Conservation (phyloP, 2,888 invertebrate species). For the Cactoblastis cactorum region DNA sequence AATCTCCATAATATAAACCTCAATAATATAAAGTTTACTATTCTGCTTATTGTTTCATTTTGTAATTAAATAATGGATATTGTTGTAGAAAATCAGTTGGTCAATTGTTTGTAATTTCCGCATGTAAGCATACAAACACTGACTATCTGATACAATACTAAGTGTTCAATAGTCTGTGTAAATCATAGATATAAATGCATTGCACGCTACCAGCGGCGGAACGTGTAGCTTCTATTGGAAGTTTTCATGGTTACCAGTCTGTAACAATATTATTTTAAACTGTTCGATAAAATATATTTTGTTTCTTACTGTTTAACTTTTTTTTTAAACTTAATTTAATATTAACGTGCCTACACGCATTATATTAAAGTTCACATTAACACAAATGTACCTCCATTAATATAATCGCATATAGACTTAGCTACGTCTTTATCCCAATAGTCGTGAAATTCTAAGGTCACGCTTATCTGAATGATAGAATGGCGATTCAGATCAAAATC, state of each 20-base stretch:
- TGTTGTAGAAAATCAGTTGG: background rate
- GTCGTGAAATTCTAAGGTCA: too few species aligned
- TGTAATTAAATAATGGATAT: background rate
- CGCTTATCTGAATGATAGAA: too few species aligned
- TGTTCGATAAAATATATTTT: too few species aligned
- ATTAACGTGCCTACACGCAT: too few species aligned
- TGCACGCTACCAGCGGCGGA: background rate
- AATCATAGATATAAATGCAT: background rate
- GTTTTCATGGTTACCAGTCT: background rate
- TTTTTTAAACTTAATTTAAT: too few species aligned
- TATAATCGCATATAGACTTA: too few species aligned
- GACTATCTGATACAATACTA: constrained; percentile 1
- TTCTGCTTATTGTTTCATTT: background rate
- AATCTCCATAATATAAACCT: background rate
- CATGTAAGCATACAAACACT: constrained; percentile 1
- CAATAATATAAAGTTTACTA: too few species aligned
- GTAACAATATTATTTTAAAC: background rate
- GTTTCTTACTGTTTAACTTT: too few species aligned
- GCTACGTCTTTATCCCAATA: too few species aligned
- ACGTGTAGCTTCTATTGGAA: background rate
- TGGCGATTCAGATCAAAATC: too few species aligned
- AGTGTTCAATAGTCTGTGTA: constrained; percentile 8
- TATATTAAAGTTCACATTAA: too few species aligned
- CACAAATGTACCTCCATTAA: too few species aligned
- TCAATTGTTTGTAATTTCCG: constrained; percentile 2